Evolutionary conservation across 1,140 invertebrate genomes (phyloP).

Genomic region (Subanguina moxae): DNA sequence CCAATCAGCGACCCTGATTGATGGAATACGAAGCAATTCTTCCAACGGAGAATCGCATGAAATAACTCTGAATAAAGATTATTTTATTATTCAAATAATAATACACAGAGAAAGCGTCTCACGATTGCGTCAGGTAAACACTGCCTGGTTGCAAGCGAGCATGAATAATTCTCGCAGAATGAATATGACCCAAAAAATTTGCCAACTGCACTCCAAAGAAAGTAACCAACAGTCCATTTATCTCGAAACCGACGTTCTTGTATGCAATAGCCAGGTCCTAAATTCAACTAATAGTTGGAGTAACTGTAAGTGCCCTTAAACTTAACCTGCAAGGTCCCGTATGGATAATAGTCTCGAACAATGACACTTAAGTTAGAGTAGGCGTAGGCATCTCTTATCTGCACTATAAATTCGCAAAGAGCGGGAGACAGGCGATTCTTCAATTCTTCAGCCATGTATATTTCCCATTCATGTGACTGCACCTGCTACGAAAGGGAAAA

Average conservation of each 20-base stretch:
- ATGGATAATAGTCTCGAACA: conserved; percentile 37
- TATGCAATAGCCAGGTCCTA: conserved; percentile 37
- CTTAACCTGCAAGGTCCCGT: conserved; percentile 32
- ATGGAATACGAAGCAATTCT: conserved; percentile 3
- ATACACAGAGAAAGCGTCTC: conserved; percentile 12
- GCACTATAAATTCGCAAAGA: conserved; percentile 35
- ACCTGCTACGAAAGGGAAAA: conserved; percentile 31
- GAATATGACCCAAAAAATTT: conserved; percentile 27
- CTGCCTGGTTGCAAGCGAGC: conserved; percentile 49
- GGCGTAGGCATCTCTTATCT: conserved; percentile 39
- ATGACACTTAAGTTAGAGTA: conserved; percentile 39
- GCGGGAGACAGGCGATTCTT: neutral
- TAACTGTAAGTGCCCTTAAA: neutral
- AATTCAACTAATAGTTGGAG: neutral
- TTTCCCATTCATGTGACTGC: conserved; percentile 43
- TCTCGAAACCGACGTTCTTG: conserved; percentile 10
- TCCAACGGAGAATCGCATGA: neutral
- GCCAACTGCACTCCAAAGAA: conserved; percentile 34
- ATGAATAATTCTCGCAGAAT: conserved; percentile 36
- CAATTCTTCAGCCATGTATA: conserved; percentile 24
- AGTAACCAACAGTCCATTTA: conserved; percentile 25
- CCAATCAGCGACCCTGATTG: conserved; percentile 46
- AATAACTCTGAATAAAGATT: conserved; percentile 16
- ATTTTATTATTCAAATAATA: neutral
- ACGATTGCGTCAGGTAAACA: conserved; percentile 31